A percentile compares a stretch with the other conserved stretches of the same genome.
Conservation (phyloP, 2,797 vertebrate species). For the Chaetodon trifasciatus region DNA sequence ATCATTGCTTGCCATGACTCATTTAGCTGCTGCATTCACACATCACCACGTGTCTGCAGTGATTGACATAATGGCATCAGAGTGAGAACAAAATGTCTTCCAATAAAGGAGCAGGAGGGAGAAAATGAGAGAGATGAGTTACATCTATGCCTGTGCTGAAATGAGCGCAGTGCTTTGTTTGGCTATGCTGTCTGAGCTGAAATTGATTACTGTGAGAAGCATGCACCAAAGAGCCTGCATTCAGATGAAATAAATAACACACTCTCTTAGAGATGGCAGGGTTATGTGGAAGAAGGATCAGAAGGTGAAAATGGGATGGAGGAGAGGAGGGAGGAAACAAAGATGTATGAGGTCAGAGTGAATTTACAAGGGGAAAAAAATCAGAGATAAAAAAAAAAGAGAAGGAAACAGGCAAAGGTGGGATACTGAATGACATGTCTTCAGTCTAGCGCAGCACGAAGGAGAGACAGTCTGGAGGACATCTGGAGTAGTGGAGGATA, state of each 20-base stretch:
- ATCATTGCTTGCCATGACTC: conserved; percentile 76
- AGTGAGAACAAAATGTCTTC: conserved; percentile 87
- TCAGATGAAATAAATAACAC: conserved; percentile 86
- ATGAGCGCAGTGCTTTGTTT: conserved; percentile 83
- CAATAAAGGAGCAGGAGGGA: conserved; percentile 76
- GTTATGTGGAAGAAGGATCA: conserved; percentile 61
- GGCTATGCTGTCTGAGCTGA: conserved; percentile 85
- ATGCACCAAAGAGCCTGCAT: conserved; percentile 80
- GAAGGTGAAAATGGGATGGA: conserved; percentile 63
- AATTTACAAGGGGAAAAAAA: conserved; percentile 60
- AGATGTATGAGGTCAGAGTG: conserved; percentile 74
- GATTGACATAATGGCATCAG: conserved; percentile 85
- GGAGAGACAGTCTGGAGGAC: conserved; percentile 71
- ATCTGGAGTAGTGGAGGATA: conserved; percentile 75
- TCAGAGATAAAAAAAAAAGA: conserved; percentile 25
- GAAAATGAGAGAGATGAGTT: conserved; percentile 77
- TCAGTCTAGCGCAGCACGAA: conserved; percentile 44
- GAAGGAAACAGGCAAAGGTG: conserved; percentile 53
- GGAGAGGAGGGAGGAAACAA: conserved; percentile 61
- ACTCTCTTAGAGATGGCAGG: conserved; percentile 68
- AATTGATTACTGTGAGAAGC: conserved; percentile 87
- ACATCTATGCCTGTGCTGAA: conserved; percentile 75
- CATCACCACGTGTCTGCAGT: conserved; percentile 79
- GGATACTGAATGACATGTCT: conserved; percentile 55
- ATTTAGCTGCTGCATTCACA: conserved; percentile 83